Percentiles rank a stretch among this genome's conserved stretches.
These are phyloP conservation scores for Spatulosminthurus flaviceps DNA, from an alignment of 2,888 invertebrate species.

Conservation along the genomic window DNA sequence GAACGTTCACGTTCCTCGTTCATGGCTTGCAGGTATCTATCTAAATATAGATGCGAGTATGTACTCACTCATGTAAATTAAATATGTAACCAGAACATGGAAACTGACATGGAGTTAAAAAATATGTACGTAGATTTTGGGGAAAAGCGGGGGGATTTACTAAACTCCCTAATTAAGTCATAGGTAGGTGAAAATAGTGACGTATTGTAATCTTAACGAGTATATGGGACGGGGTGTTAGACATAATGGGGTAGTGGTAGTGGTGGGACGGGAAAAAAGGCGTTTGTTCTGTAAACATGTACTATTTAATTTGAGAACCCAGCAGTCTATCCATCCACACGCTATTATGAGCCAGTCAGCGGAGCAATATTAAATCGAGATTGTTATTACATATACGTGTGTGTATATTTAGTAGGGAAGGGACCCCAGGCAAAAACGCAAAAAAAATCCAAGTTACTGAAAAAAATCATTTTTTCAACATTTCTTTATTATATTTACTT, in stretches of 20 bases:
- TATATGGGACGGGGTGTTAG: not conserved
- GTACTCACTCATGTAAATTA: too few relatives aligned
- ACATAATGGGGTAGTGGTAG: too few relatives aligned
- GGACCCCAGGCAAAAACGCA: not conserved
- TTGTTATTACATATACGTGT: slow-evolving; percentile 16
- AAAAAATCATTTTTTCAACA: not conserved
- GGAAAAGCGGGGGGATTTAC: too few relatives aligned
- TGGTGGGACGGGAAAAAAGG: not conserved
- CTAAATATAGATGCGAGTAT: too few relatives aligned
- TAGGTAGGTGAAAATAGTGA: too few relatives aligned
- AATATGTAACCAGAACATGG: too few relatives aligned
- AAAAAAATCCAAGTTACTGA: slow-evolving; percentile 5
- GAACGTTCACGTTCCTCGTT: too few relatives aligned
- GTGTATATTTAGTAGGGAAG: not conserved
- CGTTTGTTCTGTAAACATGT: not conserved
- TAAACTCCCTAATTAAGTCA: too few relatives aligned
- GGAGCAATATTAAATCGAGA: slow-evolving; percentile 36
- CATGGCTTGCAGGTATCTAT: too few relatives aligned
- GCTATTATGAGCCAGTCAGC: slow-evolving; percentile 26
- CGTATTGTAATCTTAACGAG: too few relatives aligned
- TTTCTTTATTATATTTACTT: slow-evolving; percentile 5
- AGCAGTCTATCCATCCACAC: slow-evolving; percentile 24
- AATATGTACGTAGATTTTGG: too few relatives aligned
- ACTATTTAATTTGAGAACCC: slow-evolving; percentile 16
- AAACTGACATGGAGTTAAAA: too few relatives aligned